These are phyloP conservation scores for Galerucella calmariensis DNA, from an alignment of 2,888 invertebrate genomes.

Conservation along the genomic window DNA sequence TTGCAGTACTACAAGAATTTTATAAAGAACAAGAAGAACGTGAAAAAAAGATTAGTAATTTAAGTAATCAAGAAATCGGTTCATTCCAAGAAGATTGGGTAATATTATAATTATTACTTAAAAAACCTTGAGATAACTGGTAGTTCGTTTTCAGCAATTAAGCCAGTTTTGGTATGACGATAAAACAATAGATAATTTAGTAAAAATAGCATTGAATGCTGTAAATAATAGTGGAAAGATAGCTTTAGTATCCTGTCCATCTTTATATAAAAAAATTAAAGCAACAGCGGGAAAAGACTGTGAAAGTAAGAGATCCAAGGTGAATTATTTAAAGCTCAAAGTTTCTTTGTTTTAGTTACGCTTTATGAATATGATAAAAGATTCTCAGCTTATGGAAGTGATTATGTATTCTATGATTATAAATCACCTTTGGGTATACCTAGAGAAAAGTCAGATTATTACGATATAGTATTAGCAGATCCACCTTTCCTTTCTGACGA, in stretches of 20 bases:
- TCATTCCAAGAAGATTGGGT: constrained; percentile 88
- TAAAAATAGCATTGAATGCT: constrained; percentile 72
- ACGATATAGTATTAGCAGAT: constrained; percentile 90
- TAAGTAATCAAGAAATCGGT: constrained; percentile 63
- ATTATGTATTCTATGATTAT: constrained; percentile 91
- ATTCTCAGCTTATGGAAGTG: constrained; percentile 80
- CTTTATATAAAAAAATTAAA: constrained; percentile 78
- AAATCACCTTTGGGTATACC: constrained; percentile 79
- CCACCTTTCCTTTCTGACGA: constrained; percentile 96
- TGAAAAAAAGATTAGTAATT: constrained; percentile 67
- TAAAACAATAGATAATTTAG: constrained; percentile 78
- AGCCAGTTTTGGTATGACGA: constrained; percentile 98
- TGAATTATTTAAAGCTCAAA: background rate
- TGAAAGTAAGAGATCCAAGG: constrained; percentile 47
- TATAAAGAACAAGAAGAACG: constrained; percentile 76
- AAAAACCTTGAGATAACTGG: background rate
- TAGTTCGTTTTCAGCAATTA: constrained; percentile 77
- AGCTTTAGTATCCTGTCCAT: constrained; percentile 90
- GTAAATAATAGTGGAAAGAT: constrained; percentile 72
- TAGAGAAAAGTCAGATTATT: constrained; percentile 69
- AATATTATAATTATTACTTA: constrained; percentile 47
- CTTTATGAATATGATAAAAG: constrained; percentile 84
- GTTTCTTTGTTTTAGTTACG: constrained; percentile 49
- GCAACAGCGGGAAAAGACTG: constrained; percentile 60
- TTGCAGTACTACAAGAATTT: constrained; percentile 82